phyloP scores from a whole-genome alignment of 2,888 invertebrate species.

The Brenthis hecate region DNA sequence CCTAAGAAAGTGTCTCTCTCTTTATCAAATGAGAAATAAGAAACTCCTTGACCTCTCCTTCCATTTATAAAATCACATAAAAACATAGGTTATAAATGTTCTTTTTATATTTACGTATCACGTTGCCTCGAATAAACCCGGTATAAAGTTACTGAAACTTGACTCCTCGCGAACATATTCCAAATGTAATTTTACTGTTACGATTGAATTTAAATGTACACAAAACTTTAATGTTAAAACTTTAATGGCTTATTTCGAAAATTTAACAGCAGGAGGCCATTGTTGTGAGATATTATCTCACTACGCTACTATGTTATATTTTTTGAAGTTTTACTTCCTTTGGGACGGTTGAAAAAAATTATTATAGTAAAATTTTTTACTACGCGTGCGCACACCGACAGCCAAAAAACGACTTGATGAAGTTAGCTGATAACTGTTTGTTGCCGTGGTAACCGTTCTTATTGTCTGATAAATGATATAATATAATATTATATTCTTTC shows the following conservation, averaged over 20 bases:
- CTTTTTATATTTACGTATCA: conserved; percentile 52
- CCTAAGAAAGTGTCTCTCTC: too few species aligned
- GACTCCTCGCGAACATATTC: conserved; percentile 44
- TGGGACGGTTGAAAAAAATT: too few species aligned
- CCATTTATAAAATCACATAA: conserved; percentile 40
- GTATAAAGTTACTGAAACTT: conserved; percentile 50
- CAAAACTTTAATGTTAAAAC: conserved; percentile 2
- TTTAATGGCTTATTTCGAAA: background rate
- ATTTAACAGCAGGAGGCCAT: conserved; percentile 2
- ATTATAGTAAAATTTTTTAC: too few species aligned
- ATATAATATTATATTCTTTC: too few species aligned
- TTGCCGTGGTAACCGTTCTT: too few species aligned
- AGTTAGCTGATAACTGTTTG: too few species aligned
- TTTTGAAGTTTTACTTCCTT: too few species aligned
- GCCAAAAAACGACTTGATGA: too few species aligned
- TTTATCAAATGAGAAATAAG: background rate
- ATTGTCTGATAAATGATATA: too few species aligned
- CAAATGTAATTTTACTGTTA: conserved; percentile 39
- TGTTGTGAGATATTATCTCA: background rate
- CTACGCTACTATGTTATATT: too few species aligned
- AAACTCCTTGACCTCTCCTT: conserved; percentile 1
- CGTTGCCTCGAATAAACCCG: conserved; percentile 52
- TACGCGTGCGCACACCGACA: too few species aligned
- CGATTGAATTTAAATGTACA: conserved; percentile 15
- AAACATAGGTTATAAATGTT: conserved; percentile 50